Base-by-base conservation (phyloP, 2,888 invertebrate species). In the Cetonia aurata region DNA sequence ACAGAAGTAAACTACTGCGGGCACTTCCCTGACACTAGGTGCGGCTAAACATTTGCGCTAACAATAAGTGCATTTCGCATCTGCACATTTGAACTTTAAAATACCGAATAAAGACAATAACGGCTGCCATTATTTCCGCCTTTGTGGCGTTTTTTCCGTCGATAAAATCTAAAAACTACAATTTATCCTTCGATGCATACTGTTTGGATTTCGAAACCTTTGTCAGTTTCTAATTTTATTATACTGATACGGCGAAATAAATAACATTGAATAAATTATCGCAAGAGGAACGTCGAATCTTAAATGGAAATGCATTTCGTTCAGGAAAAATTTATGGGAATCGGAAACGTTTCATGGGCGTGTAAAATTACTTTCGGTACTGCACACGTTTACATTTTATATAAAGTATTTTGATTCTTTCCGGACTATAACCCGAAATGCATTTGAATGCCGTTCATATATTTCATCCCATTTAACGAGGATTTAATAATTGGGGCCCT, bases 231-330 rank as follows among this genome's bases (percentile, higher is more conserved):
- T 71, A 10, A 4, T 37, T 67, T 70, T 70, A 70, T 70, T 50
- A 48, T 67, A 17, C 48, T 56, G 70, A 71, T 68, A 68, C 46
- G 55, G 55, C 71, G 55, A 71, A 71, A 71, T 71, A 71, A 68
- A 71, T 71, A 71, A 71, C 71, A 31, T 53, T 62, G 55, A 60
- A 71, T 71, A 71, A 71, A 71, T 56, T 65, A 65, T 70, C 52
- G 53, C 53, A 53, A 46, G 10, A 42, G 46, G 31, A 50, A 25
- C 41, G 55, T 41, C 52, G 62, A 62, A 60, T 56, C 65, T 48
- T 55, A 65, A 69, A 62, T 62, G 65, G 53, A 62, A 65, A 55
- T 62, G 55, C 55, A 69, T 53, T 65, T 53, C 65, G 65, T 69
- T 65, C 59, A 50, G 15, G 17, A 37, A 44, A 57, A 53, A 69